phyloP scores from a whole-genome alignment of 2,888 invertebrate genomes.

The Blera fallax region DNA sequence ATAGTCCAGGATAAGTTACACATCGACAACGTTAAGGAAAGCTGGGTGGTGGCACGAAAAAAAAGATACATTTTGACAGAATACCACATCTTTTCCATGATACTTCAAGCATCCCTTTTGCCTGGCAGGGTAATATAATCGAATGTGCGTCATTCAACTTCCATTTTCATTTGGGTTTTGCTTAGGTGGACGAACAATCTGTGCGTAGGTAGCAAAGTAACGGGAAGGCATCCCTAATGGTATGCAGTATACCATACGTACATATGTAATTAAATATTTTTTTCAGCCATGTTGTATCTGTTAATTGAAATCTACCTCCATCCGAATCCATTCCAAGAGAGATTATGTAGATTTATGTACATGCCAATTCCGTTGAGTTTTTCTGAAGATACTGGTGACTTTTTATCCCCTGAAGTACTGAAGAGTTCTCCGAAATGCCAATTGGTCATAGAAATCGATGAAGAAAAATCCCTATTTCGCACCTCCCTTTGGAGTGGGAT shows the following conservation, averaged over 20 bases:
- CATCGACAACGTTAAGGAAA: too few species aligned
- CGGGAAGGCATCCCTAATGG: background rate
- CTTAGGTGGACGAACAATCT: background rate
- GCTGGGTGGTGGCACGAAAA: background rate
- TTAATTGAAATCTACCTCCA: background rate
- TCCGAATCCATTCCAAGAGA: background rate
- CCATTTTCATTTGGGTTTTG: background rate
- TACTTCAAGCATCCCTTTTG: background rate
- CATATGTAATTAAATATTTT: background rate
- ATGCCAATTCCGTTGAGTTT: too few species aligned
- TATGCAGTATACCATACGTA: too few species aligned
- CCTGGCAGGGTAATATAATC: background rate
- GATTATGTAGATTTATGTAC: too few species aligned
- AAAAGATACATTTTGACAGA: background rate
- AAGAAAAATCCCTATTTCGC: too few species aligned
- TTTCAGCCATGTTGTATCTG: background rate
- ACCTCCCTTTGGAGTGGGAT: too few species aligned
- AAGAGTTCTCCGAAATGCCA: too few species aligned
- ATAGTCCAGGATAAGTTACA: too few species aligned
- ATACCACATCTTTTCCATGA: background rate
- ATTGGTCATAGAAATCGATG: too few species aligned
- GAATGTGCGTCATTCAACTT: constrained; percentile 14
- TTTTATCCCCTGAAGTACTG: too few species aligned
- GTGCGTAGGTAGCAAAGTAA: background rate
- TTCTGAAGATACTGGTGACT: too few species aligned